Evolutionary conservation across 2,113 vertebrate species (phyloP).

Genomic region (Catharus fuscescens): DNA sequence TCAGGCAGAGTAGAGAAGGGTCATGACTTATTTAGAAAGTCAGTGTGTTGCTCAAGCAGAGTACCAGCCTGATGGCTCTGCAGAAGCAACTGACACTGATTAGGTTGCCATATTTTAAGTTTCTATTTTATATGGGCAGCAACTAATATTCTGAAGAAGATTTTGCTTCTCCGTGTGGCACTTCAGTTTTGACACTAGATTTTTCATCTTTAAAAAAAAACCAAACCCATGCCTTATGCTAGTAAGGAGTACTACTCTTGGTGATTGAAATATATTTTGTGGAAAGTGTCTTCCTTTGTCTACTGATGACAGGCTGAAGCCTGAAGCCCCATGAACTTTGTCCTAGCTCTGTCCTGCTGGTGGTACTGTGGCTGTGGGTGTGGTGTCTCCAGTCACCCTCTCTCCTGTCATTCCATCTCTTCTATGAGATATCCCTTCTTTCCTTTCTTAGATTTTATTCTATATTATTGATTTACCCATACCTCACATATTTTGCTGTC

Average conservation of each 20-base stretch:
- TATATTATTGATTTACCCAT: neutral
- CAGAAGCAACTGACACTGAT: neutral
- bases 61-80: neutral
- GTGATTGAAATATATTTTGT: neutral
- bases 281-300: neutral
- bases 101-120: neutral
- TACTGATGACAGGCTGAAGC: neutral
- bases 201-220: neutral
- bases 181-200: neutral
- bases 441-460: neutral
- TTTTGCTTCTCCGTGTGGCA: neutral
- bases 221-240: neutral
- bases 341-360: neutral
- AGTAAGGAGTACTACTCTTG: neutral
- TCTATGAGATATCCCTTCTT: neutral
- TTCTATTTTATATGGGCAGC: neutral
- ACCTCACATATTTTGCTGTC: neutral
- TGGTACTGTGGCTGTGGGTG: neutral
- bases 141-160: neutral
- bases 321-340: neutral
- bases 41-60: neutral
- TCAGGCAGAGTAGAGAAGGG: neutral
- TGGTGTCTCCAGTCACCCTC: neutral
- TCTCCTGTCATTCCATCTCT: neutral
- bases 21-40: constrained; percentile 1